These are phyloP conservation scores for Ellobium chinense DNA, from an alignment of 2,888 invertebrate genomes.

Conservation along the genomic window DNA sequence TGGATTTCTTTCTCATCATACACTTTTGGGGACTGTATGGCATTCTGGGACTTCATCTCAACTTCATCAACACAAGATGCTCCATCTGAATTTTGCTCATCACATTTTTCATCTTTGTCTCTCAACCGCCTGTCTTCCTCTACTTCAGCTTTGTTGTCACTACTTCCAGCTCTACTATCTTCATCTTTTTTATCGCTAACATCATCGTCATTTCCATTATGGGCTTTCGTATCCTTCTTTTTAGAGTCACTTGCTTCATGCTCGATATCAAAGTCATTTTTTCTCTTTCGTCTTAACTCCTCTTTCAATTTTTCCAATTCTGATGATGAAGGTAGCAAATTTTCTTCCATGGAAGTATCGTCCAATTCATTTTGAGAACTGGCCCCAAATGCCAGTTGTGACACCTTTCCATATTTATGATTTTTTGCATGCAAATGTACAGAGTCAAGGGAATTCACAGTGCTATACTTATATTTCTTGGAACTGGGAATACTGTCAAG, in stretches of 20 bases:
- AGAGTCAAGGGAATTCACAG: background rate
- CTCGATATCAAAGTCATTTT: background rate
- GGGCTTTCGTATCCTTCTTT: background rate
- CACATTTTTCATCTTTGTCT: background rate
- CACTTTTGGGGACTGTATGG: background rate
- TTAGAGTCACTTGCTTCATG: background rate
- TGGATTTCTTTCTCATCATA: constrained; percentile 4
- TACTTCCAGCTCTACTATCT: background rate
- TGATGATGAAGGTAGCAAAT: background rate
- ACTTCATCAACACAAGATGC: background rate
- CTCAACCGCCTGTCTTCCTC: background rate
- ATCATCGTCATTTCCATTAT: background rate
- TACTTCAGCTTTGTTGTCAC: background rate
- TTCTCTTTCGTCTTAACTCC: constrained; percentile 26
- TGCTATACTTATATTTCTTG: constrained; percentile 27
- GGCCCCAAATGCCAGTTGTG: background rate
- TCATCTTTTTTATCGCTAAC: background rate
- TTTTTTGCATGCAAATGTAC: background rate
- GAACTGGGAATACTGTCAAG: background rate
- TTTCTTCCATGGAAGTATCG: background rate
- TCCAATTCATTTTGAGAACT: background rate
- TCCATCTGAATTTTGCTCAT: background rate
- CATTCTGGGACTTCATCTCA: background rate
- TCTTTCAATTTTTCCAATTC: background rate
- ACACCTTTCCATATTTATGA: background rate